Evolutionary conservation across 1,140 invertebrate genomes (phyloP), one percentile per base, ranked within the genome.

Genomic region (Campoletis sonorensis): DNA sequence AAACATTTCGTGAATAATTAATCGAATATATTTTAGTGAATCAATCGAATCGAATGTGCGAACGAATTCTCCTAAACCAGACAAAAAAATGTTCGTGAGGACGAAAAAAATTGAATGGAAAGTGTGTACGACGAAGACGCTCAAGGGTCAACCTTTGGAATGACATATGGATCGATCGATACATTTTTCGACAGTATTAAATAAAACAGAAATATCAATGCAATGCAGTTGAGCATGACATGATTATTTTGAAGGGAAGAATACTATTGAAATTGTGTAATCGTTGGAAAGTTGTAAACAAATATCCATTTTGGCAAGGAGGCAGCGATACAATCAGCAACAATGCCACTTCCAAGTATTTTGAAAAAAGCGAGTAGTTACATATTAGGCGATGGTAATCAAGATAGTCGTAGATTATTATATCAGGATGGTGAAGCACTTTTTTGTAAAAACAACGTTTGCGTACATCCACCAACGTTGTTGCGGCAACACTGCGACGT

Each of bases 371-470:
- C 96, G 30, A 96, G 96, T 68, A 96, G 94, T 86, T 96, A 95
- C 82, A 96, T 97, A 83, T 92, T 96, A 23, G 95, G 96, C n/a
- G 93, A 94, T n/a, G 93, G 93, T 81, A 93, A 93, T 86, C 85
- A 92, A 4, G 89, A 91, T 15, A 84, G 81, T 23, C 84, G 87
- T 26, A 86, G 88, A 0, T 86, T 85, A 3, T 86, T 91, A 80
- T 96, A 96, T 86, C 95, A 96, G 87, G 95, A 97, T 91, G 96
- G 96, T 83, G 96, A 97, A 93, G 94, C 96, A 79, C 92, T 97
- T 10, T 97, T 97, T 88, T 97, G 96, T 89, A 96, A 97, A 89
- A 99, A 99, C 89, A 99, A 99, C 92, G 97, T 99, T 13, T 99
- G 98, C 91, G 97, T 99, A 27, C 98, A 99, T 93, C 97, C 98